Base-by-base conservation (phyloP, 2,113 vertebrate species). In the Orthonyx spaldingii region DNA sequence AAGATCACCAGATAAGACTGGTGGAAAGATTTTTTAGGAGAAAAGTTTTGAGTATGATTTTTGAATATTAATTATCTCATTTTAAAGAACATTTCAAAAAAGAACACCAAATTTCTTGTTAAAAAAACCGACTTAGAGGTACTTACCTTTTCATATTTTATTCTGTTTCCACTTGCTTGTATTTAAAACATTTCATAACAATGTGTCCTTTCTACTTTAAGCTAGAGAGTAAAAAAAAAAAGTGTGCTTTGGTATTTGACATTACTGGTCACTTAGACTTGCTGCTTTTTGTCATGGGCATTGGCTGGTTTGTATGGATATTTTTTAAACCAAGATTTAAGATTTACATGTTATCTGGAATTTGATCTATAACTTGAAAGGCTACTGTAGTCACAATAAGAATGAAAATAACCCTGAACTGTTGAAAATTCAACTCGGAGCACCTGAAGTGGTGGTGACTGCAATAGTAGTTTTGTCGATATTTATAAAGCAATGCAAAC, bases 401-500 rank as follows among this genome's bases (percentile, higher is more conserved):
- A 94, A 91, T 88, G 79, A 93, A 81, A 94, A 96, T 96, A 96
- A 89, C 81, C 79, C 90, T 72, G 17, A 88, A 76, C 94, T 89
- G 83, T 61, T 93, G 93, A 92, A 96, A 96, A 96, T 95, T 96
- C 93, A 91, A 53, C 85, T 96, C 11, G 5, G 55, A 72, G 94
- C 76, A 88, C 70, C 59, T 49, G 55, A 90, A 96, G 89, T 85
- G 78, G 94, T 91, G 95, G 96, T 76, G 94, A 95, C 91, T 95
- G 87, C 87, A 72, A 81, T 96, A 80, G 89, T 83, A 86, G 86
- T 90, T 95, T 97, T 94, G 88, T 96, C 83, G 49, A 65, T 96
- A 94, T 97, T 70, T 63, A 85, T 97, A 94, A 96, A 91, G 96
- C 91, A 57, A 42, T 93, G 83, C 85, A 92, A 96, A 94, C 90